phyloP scores from a whole-genome alignment of 2,113 vertebrate genomes.

The Prionailurus viverrinus region DNA sequence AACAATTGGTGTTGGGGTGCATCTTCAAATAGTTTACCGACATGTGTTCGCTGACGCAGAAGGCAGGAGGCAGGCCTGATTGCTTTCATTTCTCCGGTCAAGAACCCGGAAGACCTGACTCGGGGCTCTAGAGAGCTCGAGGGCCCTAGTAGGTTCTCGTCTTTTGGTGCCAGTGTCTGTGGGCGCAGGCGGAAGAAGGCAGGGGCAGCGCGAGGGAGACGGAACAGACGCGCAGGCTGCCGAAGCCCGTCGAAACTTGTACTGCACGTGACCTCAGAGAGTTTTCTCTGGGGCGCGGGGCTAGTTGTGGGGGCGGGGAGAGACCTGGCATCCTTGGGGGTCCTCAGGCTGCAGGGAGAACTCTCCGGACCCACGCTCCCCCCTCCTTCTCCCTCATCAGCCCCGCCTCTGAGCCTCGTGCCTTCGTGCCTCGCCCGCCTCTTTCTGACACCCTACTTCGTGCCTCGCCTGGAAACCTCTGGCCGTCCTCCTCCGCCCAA shows the following conservation, averaged over 20 bases:
- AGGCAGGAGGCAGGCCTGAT: not conserved
- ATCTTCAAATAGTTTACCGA: not conserved
- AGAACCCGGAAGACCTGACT: not conserved
- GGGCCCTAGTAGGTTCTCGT: rapidly evolving
- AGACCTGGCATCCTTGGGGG: rapidly evolving
- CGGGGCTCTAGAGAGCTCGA: rapidly evolving
- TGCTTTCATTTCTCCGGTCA: not conserved
- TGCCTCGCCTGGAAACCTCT: too few species aligned
- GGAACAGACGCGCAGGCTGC: rapidly evolving
- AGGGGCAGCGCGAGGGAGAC: too few species aligned
- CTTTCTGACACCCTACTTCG: too few species aligned
- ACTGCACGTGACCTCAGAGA: rapidly evolving
- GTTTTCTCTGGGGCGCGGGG: not conserved
- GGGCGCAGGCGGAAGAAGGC: not conserved
- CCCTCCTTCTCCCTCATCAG: not conserved
- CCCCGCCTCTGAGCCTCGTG: not conserved
- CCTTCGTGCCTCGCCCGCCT: rapidly evolving
- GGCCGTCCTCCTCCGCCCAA: rapidly evolving
- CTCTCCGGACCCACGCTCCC: rapidly evolving
- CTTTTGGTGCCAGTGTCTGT: rapidly evolving
- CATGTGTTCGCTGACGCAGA: not conserved
- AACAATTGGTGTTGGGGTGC: not conserved
- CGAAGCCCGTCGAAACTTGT: rapidly evolving
- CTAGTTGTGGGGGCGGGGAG: rapidly evolving
- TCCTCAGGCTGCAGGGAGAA: rapidly evolving